Evolutionary conservation across 2,888 invertebrate genomes (phyloP), one percentile per base, ranked within the genome.

Genomic region (Eilema caniola): DNA sequence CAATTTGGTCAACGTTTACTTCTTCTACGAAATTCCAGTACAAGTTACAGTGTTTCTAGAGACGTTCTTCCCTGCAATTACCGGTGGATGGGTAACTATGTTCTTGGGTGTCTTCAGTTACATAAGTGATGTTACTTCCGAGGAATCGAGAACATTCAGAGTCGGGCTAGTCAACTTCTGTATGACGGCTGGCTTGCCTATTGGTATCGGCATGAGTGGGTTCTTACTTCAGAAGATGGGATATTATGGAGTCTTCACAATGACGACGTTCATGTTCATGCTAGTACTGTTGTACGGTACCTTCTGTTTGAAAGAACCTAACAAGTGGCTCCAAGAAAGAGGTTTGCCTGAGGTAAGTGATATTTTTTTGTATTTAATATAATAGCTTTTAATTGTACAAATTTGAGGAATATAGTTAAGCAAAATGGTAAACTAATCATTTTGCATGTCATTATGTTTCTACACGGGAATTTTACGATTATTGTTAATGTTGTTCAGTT

Each of bases 241-340:
- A 1, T 95, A 95, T 76, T 95, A 95, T 73, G 94, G 92, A 57
- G 88, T 95, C 70, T 95, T 95, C 75, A 84, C 91, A 1, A 89
- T 91, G 83, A 95, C 95, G 0, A 83, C 89, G 4, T 79, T 80
- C 0, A 76, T 94, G 81, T 93, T 96, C 64, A 81, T 97, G 10
- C 83, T 97, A 61, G 96, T 97, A 59, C 96, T 98, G 67, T 85
- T 96, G 59, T 98, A 98, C 81, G 98, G 98, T 0, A 93, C 96
- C 62, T 96, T 96, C 72, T 96, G 96, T 69, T 95, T 98, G 76
- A 96, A 97, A 71, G 98, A 98, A 84, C 96, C 96, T 25, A 96
- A 96, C 57, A 78, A 88, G 4, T 89, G 91, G 83, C 87, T 94
- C 0, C 82, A 78, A 67, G 88, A 90, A 2, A 92, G 88, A 82